phyloP scores from a whole-genome alignment of 2,888 invertebrate species.

The Archips crataeganus region DNA sequence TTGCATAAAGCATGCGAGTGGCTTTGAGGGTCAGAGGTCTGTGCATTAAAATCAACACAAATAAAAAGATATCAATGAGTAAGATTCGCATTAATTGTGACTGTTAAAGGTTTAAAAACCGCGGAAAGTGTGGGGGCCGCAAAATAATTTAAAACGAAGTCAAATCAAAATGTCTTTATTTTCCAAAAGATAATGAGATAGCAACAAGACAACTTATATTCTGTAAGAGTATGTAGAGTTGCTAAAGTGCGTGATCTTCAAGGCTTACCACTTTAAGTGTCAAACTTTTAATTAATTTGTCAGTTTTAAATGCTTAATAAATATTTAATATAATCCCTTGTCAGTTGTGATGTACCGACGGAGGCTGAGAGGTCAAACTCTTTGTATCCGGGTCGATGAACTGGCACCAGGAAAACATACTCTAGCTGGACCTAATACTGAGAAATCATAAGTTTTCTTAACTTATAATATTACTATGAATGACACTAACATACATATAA shows the following conservation, averaged over 20 bases:
- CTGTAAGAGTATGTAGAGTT: not conserved
- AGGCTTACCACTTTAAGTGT: not conserved
- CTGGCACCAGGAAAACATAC: conserved; percentile 49
- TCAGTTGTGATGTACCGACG: conserved; percentile 42
- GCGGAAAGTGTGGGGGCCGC: no score
- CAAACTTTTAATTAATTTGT: conserved; percentile 26
- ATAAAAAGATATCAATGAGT: no score
- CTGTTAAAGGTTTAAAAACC: no score
- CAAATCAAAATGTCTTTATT: no score
- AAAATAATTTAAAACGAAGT: no score
- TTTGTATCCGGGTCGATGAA: conserved; percentile 70
- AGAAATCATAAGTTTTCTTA: conserved; percentile 1
- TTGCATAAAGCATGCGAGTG: no score
- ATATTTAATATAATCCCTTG: conserved; percentile 19
- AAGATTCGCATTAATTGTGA: no score
- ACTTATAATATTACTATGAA: not conserved
- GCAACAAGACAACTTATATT: not conserved
- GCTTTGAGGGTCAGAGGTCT: no score
- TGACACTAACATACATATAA: not conserved
- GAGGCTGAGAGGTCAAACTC: conserved; percentile 54
- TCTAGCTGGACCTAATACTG: conserved; percentile 31
- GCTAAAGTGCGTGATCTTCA: not conserved
- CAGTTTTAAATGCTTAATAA: conserved; percentile 37
- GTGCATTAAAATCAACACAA: no score
- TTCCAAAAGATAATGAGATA: no score